Conservation (phyloP, 2,113 vertebrate species). For the Perccottus glenii region DNA sequence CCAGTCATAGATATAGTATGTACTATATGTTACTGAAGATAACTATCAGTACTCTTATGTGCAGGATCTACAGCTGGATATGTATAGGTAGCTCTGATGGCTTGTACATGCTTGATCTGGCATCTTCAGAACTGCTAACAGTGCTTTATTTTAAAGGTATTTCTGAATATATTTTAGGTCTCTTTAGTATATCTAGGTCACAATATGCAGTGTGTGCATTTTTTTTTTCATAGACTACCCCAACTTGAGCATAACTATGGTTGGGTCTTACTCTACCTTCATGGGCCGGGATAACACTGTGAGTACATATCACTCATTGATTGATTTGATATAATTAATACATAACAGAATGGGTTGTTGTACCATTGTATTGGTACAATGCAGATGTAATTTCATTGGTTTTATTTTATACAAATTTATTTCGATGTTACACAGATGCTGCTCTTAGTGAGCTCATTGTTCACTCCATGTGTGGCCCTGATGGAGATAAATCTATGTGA, state of each 20-base stretch:
- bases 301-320: conserved; percentile 39
- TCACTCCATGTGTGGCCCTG: conserved; percentile 75
- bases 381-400: background rate
- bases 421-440: conserved; percentile 71
- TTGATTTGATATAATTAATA: background rate
- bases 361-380: too few relatives aligned
- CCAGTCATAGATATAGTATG: too few relatives aligned
- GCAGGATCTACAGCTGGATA: conserved; percentile 64
- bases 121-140: conserved; percentile 82
- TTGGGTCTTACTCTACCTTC: conserved; percentile 79
- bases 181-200: background rate
- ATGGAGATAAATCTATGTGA: conserved; percentile 76
- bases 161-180: background rate
- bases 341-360: too few relatives aligned
- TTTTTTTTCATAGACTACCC: conserved; percentile 56
- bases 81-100: conserved; percentile 86
- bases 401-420: background rate
- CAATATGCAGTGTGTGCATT: background rate
- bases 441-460: conserved; percentile 83
- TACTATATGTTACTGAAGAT: too few relatives aligned
- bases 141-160: conserved; percentile 81
- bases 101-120: conserved; percentile 83
- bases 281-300: conserved; percentile 52
- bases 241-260: conserved; percentile 77
- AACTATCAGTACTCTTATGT: conserved; percentile 23